Conservation (phyloP, 2,113 vertebrate species). For the Elephas maximus region DNA sequence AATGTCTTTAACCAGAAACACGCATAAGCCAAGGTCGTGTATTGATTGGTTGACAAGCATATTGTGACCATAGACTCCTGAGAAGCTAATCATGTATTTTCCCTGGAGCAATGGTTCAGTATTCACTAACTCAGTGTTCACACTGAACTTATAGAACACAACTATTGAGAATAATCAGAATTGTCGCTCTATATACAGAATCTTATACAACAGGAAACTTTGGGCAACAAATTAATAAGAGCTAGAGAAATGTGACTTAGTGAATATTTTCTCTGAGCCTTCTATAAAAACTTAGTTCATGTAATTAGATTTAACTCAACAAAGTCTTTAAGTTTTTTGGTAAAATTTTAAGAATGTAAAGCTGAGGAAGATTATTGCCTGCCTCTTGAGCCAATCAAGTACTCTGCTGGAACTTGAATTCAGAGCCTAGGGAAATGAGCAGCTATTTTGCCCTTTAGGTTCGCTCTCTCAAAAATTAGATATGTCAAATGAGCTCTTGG, state of each 20-base stretch:
- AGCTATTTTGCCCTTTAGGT: not conserved
- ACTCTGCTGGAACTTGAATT: not conserved
- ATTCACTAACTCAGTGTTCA: no score
- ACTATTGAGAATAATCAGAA: no score
- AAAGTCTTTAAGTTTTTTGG: not conserved
- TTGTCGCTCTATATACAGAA: not conserved
- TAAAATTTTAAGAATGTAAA: not conserved
- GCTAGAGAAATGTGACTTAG: not conserved
- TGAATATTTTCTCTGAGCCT: not conserved
- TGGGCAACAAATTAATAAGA: constrained; percentile 29
- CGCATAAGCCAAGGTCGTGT: no score
- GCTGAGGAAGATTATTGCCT: not conserved
- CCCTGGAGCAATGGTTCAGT: no score
- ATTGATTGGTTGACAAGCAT: no score
- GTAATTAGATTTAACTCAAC: not conserved
- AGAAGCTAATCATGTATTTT: no score
- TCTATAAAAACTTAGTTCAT: not conserved
- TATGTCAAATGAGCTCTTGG: not conserved
- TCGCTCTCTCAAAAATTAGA: not conserved
- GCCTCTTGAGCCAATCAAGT: not conserved
- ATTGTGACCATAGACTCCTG: no score
- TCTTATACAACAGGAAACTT: not conserved
- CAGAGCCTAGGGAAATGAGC: not conserved
- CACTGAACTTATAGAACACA: no score
- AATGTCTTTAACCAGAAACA: no score